Evolutionary conservation across 2,797 vertebrate genomes (phyloP), one percentile per base, ranked within the genome.

Genomic region (Antennarius maculatus): DNA sequence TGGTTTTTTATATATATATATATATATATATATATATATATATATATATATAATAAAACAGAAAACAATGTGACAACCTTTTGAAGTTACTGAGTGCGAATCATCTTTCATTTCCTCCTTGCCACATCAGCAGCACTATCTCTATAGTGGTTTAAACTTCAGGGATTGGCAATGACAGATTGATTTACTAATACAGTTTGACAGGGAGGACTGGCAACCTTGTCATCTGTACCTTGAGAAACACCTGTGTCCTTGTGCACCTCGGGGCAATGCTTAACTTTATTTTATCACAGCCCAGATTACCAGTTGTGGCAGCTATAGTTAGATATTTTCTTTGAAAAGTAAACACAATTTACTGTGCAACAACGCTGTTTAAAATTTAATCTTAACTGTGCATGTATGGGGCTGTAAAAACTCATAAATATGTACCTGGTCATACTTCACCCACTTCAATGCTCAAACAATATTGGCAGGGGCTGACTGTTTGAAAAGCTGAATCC

Each of bases 151-250:
- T 84, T 85, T 86, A 79, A 77, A 87, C 80, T 83, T 86, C 69
- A 49, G 76, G 77, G 72, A 68, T 80, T 45, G 73, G 76, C 70
- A 85, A 87, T 88, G 86, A 93, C 88, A 88, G 91, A 91, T 92
- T 92, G 92, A 93, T 90, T 91, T 84, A 63, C 86, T 93, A 92
- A 92, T 86, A 68, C 76, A 69, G 74, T 90, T 84, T 92, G 91
- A 93, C 89, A 90, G 90, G 79, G 69, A 81, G 80, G 82, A 87
- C 87, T 57, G 76, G 77, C 83, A 79, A 86, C 87, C 89, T 85
- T 85, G 87, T 86, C 89, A 83, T 85, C 70, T 63, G 80, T 70
- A 86, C 89, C 89, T 89, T 77, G 74, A 85, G 87, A 74, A 86
- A 82, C 91, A 93, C 89, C 90, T 91, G 91, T 89, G 91, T 93